phyloP scores from a whole-genome alignment of 2,888 invertebrate genomes.

The Acheta domesticus region DNA sequence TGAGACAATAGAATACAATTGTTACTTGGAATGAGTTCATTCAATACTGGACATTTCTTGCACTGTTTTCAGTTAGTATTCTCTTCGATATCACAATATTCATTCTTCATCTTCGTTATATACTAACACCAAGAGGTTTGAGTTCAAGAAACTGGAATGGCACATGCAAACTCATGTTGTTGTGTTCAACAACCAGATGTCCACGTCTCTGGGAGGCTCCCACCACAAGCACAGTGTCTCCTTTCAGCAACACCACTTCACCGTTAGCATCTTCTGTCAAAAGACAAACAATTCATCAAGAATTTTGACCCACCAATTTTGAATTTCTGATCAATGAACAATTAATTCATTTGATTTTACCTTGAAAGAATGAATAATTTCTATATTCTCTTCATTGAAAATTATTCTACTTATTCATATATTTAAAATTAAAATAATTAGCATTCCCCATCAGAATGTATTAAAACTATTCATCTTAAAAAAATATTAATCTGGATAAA shows the following conservation, averaged over 20 bases:
- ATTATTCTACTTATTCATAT: too few relatives aligned
- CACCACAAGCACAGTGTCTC: slow-evolving; percentile 82
- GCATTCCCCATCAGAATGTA: too few relatives aligned
- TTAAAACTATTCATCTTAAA: too few relatives aligned
- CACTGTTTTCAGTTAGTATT: background rate
- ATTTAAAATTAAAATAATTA: too few relatives aligned
- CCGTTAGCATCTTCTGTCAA: slow-evolving; percentile 50
- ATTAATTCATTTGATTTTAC: too few relatives aligned
- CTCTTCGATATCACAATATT: background rate
- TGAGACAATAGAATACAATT: too few relatives aligned
- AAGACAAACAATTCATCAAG: slow-evolving; percentile 26
- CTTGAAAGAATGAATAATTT: too few relatives aligned
- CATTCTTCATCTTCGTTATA: slow-evolving; percentile 28
- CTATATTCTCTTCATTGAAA: too few relatives aligned
- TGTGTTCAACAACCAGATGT: slow-evolving; percentile 81
- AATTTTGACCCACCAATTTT: background rate
- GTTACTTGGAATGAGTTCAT: too few relatives aligned
- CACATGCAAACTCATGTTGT: slow-evolving; percentile 68
- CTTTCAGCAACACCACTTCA: slow-evolving; percentile 68
- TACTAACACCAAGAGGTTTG: slow-evolving; percentile 47
- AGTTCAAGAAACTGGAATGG: slow-evolving; percentile 81
- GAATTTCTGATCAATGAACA: background rate
- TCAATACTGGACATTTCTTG: too few relatives aligned
- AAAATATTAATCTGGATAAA: too few relatives aligned
- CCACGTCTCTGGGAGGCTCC: slow-evolving; percentile 84